Conservation (phyloP, 2,797 vertebrate genomes). For the Cephalopachus bancanus region DNA sequence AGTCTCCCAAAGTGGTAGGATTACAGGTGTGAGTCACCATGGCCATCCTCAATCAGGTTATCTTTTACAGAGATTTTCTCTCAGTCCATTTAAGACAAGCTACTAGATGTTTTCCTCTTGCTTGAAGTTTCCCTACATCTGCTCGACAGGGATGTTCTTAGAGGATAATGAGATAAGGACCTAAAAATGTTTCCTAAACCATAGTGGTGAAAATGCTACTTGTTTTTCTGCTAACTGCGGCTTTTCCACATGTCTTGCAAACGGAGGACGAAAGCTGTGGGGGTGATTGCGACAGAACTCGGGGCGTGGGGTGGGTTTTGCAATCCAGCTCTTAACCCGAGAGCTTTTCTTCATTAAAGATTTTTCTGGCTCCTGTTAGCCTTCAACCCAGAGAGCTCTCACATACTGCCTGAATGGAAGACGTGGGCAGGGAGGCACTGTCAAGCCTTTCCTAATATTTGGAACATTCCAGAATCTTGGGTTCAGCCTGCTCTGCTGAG, state of each 20-base stretch:
- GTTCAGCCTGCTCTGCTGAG: background rate
- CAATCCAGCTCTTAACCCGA: background rate
- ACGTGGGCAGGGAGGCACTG: background rate
- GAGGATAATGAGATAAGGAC: background rate
- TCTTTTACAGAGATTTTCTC: background rate
- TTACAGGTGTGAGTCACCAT: no score
- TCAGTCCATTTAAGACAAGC: background rate
- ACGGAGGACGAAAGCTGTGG: background rate
- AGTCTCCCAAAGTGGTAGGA: no score
- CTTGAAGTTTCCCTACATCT: background rate
- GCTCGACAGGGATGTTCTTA: background rate
- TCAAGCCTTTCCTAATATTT: background rate
- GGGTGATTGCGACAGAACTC: constrained; percentile 63
- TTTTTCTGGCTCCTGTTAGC: background rate
- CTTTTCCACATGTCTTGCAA: constrained; percentile 25
- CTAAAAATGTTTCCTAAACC: background rate
- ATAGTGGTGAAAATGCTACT: constrained; percentile 1
- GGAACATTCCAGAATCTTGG: background rate
- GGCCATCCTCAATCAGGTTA: no score
- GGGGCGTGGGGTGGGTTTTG: constrained; percentile 54
- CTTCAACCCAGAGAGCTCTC: background rate
- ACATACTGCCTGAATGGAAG: background rate
- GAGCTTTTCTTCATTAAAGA: background rate
- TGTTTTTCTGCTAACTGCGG: constrained; percentile 57
- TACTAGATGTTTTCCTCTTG: background rate